These are phyloP conservation scores for Esox niger DNA, from an alignment of 2,113 vertebrate genomes.

Conservation along the genomic window DNA sequence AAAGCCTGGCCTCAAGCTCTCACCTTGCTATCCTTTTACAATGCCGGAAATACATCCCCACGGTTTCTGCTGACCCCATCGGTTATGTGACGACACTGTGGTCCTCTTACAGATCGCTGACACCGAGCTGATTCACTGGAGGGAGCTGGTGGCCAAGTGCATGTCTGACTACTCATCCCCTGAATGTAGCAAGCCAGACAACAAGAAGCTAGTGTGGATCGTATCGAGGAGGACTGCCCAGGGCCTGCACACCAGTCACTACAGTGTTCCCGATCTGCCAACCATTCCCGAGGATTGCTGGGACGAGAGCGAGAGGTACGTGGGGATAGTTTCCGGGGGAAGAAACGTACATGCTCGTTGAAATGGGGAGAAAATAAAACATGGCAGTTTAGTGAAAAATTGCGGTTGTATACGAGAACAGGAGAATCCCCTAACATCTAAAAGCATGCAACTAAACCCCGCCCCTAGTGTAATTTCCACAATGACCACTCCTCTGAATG, in stretches of 20 bases:
- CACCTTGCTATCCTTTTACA: conserved; percentile 18
- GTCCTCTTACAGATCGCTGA: conserved; percentile 79
- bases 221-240: conserved; percentile 93
- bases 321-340: background rate
- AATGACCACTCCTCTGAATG: background rate
- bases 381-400: too few relatives aligned
- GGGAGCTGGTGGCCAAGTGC: conserved; percentile 87
- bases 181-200: conserved; percentile 92
- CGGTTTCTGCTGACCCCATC: background rate
- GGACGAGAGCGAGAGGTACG: conserved; percentile 85
- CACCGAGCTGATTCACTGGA: conserved; percentile 84
- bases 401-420: too few relatives aligned
- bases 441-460: too few relatives aligned
- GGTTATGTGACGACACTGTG: conserved; percentile 35
- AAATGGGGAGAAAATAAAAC: too few relatives aligned
- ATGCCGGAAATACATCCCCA: background rate
- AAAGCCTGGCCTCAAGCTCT: background rate
- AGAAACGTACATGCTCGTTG: background rate
- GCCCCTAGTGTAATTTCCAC: background rate
- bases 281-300: conserved; percentile 89
- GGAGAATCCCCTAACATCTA: conserved; percentile 8
- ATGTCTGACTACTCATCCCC: conserved; percentile 91
- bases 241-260: conserved; percentile 88
- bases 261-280: conserved; percentile 87
- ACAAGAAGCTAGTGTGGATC: conserved; percentile 92